These are phyloP conservation scores for Eueremaeus valkanovi DNA, from an alignment of 2,888 invertebrate species.

Conservation along the genomic window DNA sequence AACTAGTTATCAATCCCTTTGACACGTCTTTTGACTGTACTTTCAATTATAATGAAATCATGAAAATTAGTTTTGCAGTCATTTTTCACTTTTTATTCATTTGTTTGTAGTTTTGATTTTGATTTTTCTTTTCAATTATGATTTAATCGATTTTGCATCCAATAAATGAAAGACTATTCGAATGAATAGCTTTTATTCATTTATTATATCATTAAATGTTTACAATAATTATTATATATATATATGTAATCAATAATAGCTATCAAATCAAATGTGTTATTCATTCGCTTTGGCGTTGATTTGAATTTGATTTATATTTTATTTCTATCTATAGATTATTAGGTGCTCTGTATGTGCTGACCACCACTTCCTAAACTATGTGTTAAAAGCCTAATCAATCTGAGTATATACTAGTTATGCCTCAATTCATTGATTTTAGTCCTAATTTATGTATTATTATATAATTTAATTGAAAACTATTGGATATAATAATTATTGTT, in stretches of 20 bases:
- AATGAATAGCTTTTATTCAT: neutral
- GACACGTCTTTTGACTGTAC: neutral
- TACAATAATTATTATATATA: neutral
- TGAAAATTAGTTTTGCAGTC: neutral
- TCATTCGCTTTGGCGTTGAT: neutral
- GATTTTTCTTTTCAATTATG: neutral
- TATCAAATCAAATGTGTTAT: neutral
- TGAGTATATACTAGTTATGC: neutral
- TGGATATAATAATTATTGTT: too few species aligned
- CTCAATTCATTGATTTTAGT: neutral
- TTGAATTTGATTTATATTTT: neutral
- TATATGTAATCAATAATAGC: neutral
- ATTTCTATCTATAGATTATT: neutral
- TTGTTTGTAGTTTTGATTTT: neutral
- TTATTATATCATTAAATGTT: neutral
- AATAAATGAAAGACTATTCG: neutral
- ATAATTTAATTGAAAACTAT: neutral
- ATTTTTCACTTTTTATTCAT: neutral
- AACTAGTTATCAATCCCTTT: neutral
- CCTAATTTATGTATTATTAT: constrained; percentile 1
- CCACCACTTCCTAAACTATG: too few species aligned
- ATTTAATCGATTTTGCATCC: neutral
- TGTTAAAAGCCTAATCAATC: too few species aligned
- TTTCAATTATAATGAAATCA: too few species aligned
- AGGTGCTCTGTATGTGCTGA: neutral